Evolutionary conservation across 2,113 vertebrate species (phyloP).

Genomic region (Nibea albiflora): DNA sequence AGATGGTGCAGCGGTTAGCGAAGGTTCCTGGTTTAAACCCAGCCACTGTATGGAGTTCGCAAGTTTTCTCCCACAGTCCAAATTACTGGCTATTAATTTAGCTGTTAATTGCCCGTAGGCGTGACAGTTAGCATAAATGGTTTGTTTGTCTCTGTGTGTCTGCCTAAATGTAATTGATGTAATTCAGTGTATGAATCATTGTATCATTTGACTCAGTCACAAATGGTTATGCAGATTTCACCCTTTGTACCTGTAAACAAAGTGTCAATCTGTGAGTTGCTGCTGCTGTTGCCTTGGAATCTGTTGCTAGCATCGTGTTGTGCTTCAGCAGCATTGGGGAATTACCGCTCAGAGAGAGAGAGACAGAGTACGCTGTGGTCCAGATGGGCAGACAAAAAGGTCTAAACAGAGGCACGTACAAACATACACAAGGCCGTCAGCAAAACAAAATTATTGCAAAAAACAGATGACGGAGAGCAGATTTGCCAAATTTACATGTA

Average conservation of each 20-base stretch:
- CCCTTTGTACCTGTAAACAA: constrained; percentile 46
- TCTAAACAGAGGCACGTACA: background rate
- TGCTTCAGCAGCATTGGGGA: constrained; percentile 61
- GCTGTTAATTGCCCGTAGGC: too few species aligned
- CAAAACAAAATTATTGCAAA: background rate
- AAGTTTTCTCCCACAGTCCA: too few species aligned
- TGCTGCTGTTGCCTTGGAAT: constrained; percentile 79
- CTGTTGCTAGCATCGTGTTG: constrained; percentile 70
- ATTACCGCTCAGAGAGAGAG: constrained; percentile 21
- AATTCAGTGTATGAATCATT: background rate
- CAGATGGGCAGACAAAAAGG: constrained; percentile 35
- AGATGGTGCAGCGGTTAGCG: too few species aligned
- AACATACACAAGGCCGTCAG: background rate
- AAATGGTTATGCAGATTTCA: background rate
- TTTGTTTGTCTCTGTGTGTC: too few species aligned
- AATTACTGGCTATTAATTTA: too few species aligned
- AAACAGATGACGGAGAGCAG: background rate
- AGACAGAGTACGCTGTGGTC: constrained; percentile 16
- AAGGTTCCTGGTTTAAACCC: too few species aligned
- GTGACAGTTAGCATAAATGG: too few species aligned
- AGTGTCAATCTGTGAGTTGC: constrained; percentile 66
- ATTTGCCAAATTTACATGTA: background rate
- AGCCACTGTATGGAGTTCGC: too few species aligned
- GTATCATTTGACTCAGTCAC: background rate
- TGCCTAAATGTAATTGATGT: too few species aligned